Evolutionary conservation across 2,888 invertebrate species (phyloP).

Genomic region (Heliconius erato): DNA sequence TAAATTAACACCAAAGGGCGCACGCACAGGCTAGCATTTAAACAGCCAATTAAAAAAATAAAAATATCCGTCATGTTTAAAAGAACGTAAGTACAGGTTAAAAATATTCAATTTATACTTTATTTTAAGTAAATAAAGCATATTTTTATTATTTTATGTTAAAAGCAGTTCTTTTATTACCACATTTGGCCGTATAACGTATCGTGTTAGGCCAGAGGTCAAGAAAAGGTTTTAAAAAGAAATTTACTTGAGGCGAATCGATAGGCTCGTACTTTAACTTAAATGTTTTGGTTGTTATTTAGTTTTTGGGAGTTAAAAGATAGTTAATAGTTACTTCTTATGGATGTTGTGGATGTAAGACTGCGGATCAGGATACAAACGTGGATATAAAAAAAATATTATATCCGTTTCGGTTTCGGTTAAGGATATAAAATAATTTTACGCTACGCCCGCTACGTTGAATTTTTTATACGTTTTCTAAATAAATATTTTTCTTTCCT

Average conservation of each 20-base stretch:
- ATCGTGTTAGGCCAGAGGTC: slow-evolving; percentile 78
- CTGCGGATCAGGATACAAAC: too few relatives aligned
- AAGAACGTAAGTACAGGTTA: neutral
- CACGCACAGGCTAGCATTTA: slow-evolving; percentile 63
- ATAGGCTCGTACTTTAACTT: slow-evolving; percentile 1
- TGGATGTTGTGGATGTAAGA: too few relatives aligned
- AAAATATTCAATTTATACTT: slow-evolving; percentile 35
- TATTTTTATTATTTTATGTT: slow-evolving; percentile 20
- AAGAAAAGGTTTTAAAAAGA: slow-evolving; percentile 51
- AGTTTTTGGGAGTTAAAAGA: neutral
- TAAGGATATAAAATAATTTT: too few relatives aligned
- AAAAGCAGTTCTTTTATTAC: neutral
- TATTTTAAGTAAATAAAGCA: neutral
- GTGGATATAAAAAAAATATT: too few relatives aligned
- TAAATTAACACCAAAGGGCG: slow-evolving; percentile 66
- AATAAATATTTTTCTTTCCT: too few relatives aligned
- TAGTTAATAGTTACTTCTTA: neutral
- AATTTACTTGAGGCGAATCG: slow-evolving; percentile 24
- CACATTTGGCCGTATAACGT: neutral
- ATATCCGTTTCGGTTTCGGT: too few relatives aligned
- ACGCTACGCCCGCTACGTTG: too few relatives aligned
- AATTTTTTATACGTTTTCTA: too few relatives aligned
- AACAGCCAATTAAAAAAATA: slow-evolving; percentile 59
- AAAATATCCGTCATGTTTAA: slow-evolving; percentile 30
- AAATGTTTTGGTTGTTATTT: neutral